phyloP scores from a whole-genome alignment of 2,113 vertebrate species.

The Symphodus melops region DNA sequence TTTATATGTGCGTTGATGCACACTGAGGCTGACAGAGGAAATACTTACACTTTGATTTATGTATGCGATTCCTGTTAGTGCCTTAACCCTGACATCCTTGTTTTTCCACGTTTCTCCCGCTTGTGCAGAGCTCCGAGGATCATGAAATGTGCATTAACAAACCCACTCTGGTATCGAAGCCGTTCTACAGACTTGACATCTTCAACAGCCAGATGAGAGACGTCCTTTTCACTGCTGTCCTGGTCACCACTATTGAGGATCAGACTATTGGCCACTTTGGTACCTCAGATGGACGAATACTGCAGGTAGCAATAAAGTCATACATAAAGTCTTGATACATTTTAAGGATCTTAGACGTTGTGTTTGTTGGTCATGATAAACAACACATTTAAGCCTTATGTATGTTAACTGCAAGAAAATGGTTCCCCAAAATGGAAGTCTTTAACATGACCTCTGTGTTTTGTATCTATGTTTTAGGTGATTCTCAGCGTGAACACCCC shows the following conservation, averaged over 20 bases:
- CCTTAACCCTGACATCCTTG: background rate
- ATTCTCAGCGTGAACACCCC: constrained; percentile 83
- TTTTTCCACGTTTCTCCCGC: constrained; percentile 5
- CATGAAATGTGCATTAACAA: constrained; percentile 82
- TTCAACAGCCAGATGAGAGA: constrained; percentile 87
- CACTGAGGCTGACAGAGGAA: background rate
- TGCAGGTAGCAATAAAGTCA: constrained; percentile 85
- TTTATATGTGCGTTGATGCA: background rate
- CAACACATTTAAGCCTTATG: background rate
- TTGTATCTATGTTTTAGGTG: constrained; percentile 82
- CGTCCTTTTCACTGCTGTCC: constrained; percentile 88
- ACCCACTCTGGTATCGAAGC: constrained; percentile 85
- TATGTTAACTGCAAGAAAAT: background rate
- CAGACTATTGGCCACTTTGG: constrained; percentile 92
- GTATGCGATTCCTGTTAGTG: background rate
- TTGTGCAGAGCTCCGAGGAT: constrained; percentile 70
- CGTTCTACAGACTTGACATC: constrained; percentile 86
- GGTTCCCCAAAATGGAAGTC: background rate
- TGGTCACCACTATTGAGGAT: constrained; percentile 81
- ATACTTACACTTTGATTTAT: too few species aligned
- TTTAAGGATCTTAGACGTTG: too few species aligned
- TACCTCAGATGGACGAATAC: constrained; percentile 87
- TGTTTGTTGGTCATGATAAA: too few species aligned
- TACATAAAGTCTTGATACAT: too few species aligned
- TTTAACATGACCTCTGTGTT: constrained; percentile 28